phyloP scores from a whole-genome alignment of 2,113 vertebrate genomes.

The Oryctolagus cuniculus region DNA sequence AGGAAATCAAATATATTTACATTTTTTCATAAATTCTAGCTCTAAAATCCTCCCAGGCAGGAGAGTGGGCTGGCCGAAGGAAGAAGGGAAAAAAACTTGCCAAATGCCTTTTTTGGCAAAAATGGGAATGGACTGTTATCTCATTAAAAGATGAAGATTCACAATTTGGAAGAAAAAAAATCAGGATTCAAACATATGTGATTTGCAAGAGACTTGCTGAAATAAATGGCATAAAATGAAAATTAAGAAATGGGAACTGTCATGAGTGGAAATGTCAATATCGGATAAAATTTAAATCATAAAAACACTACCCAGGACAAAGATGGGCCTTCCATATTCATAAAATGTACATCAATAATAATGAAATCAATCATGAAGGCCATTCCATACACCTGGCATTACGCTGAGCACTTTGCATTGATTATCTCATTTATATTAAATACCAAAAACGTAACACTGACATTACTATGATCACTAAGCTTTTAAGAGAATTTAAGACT shows the following conservation, averaged over 20 bases:
- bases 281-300: constrained; percentile 10
- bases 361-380: background rate
- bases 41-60: constrained; percentile 36
- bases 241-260: constrained; percentile 38
- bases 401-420: background rate
- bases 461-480: background rate
- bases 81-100: background rate
- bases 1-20: background rate
- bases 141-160: constrained; percentile 55
- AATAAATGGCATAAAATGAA: constrained; percentile 58
- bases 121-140: background rate
- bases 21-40: constrained; percentile 39
- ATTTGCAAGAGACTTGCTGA: constrained; percentile 3
- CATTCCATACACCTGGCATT: background rate
- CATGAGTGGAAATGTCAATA: background rate
- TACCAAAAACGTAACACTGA: background rate
- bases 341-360: background rate
- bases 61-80: background rate
- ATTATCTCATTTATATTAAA: background rate
- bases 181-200: constrained; percentile 41
- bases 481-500: background rate
- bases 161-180: constrained; percentile 22
- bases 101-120: background rate
- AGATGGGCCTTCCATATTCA: background rate
- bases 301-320: constrained; percentile 19